Base-by-base conservation (phyloP, 2,113 vertebrate species). In the Castor canadensis region DNA sequence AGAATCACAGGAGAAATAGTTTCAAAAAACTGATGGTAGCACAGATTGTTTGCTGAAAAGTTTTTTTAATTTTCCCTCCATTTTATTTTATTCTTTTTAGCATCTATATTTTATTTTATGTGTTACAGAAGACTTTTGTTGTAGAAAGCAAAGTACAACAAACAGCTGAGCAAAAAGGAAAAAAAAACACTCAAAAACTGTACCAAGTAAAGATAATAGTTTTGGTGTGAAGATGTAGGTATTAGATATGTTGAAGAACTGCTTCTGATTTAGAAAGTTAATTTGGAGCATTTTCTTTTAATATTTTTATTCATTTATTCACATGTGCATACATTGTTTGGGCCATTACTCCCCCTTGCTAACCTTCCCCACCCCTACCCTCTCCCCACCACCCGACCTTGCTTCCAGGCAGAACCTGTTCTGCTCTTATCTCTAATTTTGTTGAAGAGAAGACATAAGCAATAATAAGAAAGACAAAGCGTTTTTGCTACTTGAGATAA, bases 261-360 rank as follows among this genome's bases (percentile, higher is more conserved):
- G 67, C 43, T 85, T 87, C 88, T 72, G 26, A 75, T 87, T 92
- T 80, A 88, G 47, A 67, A 92, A 84, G 58, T 77, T 85, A 85
- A 90, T 96, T 64, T 75, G n/a, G 5, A 84, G 22, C 10, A 45
- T 38, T 80, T 62, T 84, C 16, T 66, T 73, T 80, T n/a, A n/a
- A n/a, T n/a, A n/a, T n/a, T n/a, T n/a, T n/a, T n/a, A n/a, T n/a
- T n/a, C n/a, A n/a, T n/a, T n/a, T n/a, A n/a, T n/a, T n/a, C n/a
- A n/a, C n/a, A n/a, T n/a, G n/a, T n/a, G n/a, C n/a, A n/a, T n/a
- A n/a, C n/a, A n/a, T n/a, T n/a, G n/a, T n/a, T n/a, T n/a, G n/a
- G n/a, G n/a, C n/a, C n/a, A n/a, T n/a, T n/a, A n/a, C n/a, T n/a
- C n/a, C n/a, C n/a, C n/a, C n/a, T n/a, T n/a, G n/a, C n/a, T n/a